Conservation (phyloP, 2,113 vertebrate species). For the Silurus asotus region DNA sequence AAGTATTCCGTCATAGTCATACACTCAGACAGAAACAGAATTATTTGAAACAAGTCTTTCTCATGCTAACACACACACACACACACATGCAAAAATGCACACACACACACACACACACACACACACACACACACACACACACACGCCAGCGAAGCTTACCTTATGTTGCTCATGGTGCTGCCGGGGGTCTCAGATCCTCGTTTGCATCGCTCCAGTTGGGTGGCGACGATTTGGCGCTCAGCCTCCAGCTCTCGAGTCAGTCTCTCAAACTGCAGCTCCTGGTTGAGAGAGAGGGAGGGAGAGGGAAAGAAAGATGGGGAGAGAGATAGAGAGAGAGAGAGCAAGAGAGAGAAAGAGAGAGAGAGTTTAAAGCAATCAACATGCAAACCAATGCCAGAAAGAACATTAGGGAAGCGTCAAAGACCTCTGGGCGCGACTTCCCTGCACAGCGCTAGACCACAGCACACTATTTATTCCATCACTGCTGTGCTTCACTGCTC, state of each 20-base stretch:
- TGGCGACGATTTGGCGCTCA: conserved; percentile 94
- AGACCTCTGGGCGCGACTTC: conserved; percentile 10
- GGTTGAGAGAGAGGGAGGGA: conserved; percentile 39
- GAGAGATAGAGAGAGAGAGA: conserved; percentile 8
- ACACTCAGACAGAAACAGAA: neutral
- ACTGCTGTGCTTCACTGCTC: conserved; percentile 6
- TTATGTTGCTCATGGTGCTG: conserved; percentile 98
- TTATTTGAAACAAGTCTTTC: neutral
- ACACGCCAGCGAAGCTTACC: conserved; percentile 71
- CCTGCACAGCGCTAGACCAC: neutral
- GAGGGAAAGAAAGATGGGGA: conserved; percentile 25
- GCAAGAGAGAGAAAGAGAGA: conserved; percentile 15
- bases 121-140: conserved; percentile 5
- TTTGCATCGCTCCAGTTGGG: conserved; percentile 98
- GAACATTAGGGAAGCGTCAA: conserved; percentile 15
- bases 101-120: conserved; percentile 4
- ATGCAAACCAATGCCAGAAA: conserved; percentile 21
- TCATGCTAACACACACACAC: neutral
- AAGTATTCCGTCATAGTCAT: neutral
- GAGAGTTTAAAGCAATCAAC: conserved; percentile 20
- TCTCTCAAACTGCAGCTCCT: conserved; percentile 98
- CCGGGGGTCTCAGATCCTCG: conserved; percentile 89
- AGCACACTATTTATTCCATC: neutral
- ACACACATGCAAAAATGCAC: conserved; percentile 24
- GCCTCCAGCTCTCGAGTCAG: conserved; percentile 97